A percentile compares a stretch with the other conserved stretches of the same genome.
Evolutionary conservation across 2,888 invertebrate species (phyloP).

Genomic region (Lepidocyrtinus sp.): DNA sequence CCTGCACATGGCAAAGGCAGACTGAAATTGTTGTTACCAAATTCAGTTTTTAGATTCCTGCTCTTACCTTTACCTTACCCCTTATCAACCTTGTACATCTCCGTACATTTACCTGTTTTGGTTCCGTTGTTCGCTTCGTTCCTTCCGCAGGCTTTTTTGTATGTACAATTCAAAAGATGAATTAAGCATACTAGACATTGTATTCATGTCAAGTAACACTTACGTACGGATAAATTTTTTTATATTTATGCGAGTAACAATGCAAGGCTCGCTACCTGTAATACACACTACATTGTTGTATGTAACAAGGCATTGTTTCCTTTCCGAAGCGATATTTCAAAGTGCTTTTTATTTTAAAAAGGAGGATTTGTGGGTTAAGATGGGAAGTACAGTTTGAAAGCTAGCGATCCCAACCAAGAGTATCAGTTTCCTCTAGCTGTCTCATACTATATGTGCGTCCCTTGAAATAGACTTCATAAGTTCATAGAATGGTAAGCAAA

Average conservation of each 20-base stretch:
- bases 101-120: slow-evolving; percentile 36
- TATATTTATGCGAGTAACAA: not conserved
- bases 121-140: not conserved
- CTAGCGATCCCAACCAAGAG: too few species aligned
- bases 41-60: not conserved
- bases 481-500: too few species aligned
- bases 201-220: not conserved
- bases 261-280: not conserved
- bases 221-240: not conserved
- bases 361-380: not conserved
- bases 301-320: not conserved
- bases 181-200: not conserved
- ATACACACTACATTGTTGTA: too few species aligned
- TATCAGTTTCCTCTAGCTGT: too few species aligned
- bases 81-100: slow-evolving; percentile 42
- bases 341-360: not conserved
- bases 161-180: not conserved
- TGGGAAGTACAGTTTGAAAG: not conserved
- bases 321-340: not conserved
- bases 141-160: slow-evolving; percentile 42
- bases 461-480: too few species aligned
- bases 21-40: slow-evolving; percentile 9
- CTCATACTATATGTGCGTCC: too few species aligned
- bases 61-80: slow-evolving; percentile 8
- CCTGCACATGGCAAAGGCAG: not conserved